These are phyloP conservation scores for Montipora capricornis DNA, from an alignment of 64 coral and sea anemone genomes.

Conservation along the genomic window DNA sequence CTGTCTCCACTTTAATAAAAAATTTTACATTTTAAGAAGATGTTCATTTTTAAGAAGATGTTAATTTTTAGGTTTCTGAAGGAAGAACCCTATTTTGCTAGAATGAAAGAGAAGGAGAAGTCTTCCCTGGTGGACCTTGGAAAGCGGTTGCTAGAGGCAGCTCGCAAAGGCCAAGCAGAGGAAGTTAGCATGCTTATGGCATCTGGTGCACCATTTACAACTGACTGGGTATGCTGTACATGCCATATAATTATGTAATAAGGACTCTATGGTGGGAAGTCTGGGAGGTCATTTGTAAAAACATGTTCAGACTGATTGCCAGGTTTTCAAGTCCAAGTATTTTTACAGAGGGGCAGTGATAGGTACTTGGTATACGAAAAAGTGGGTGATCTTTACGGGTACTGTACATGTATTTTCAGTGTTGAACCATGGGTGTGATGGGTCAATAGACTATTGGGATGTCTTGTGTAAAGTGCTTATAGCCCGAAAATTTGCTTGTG, in stretches of 20 bases:
- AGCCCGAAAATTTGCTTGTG: too few relatives aligned
- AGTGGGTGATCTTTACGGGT: too few relatives aligned
- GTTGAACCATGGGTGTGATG: too few relatives aligned
- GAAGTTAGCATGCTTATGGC: constrained; percentile 92
- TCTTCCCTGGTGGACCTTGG: constrained; percentile 93
- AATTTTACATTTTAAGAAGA: background rate
- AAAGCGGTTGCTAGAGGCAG: constrained; percentile 89
- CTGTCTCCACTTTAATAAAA: background rate
- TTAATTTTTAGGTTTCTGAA: background rate
- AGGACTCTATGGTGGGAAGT: too few relatives aligned
- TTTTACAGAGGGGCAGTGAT: too few relatives aligned
- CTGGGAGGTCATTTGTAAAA: background rate
- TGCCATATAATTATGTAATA: background rate
- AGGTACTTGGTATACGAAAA: too few relatives aligned
- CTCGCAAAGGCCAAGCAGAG: constrained; percentile 94
- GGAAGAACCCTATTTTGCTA: background rate
- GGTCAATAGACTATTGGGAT: too few relatives aligned
- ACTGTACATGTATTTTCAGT: too few relatives aligned
- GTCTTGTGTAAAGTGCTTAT: too few relatives aligned
- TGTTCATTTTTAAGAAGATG: too few relatives aligned
- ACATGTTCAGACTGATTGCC: too few relatives aligned
- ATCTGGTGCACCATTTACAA: constrained; percentile 96
- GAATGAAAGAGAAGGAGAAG: constrained; percentile 95
- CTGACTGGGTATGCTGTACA: constrained; percentile 89
- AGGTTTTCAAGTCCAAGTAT: too few relatives aligned